phyloP scores from a whole-genome alignment of 1,140 invertebrate genomes.

The Oreohelix idahoensis region DNA sequence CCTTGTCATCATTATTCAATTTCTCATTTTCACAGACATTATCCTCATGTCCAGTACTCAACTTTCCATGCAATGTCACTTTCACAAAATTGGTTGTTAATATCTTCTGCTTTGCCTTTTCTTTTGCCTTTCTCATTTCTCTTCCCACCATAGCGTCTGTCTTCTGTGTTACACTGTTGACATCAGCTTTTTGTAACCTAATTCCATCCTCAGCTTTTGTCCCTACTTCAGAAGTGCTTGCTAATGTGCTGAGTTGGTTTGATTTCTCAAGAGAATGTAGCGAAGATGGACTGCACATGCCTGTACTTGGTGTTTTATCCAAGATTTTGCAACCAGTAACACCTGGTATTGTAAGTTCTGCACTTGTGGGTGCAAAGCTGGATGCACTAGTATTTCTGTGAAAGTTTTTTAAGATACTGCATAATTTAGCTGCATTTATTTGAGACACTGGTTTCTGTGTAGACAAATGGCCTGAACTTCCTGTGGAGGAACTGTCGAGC shows the following conservation, averaged over 20 bases:
- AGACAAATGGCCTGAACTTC: not conserved
- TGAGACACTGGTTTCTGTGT: not conserved
- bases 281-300: not conserved
- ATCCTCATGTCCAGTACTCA: not conserved
- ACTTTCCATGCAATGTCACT: not conserved
- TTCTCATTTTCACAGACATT: not conserved
- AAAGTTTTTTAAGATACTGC: conserved; percentile 30
- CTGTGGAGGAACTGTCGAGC: not conserved
- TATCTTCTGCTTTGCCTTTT: not conserved
- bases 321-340: not conserved
- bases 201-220: not conserved
- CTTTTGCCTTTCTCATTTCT: not conserved
- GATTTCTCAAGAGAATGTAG: not conserved
- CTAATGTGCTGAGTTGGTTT: not conserved
- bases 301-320: not conserved
- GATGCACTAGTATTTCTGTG: not conserved
- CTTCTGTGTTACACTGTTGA: not conserved
- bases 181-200: not conserved
- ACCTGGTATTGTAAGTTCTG: not conserved
- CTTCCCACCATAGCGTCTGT: not conserved
- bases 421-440: conserved; percentile 30
- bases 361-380: not conserved
- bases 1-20: conserved; percentile 5
- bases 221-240: not conserved
- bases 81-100: not conserved